Base-by-base conservation (phyloP, 1,140 invertebrate genomes). In the Drosophila sp. region DNA sequence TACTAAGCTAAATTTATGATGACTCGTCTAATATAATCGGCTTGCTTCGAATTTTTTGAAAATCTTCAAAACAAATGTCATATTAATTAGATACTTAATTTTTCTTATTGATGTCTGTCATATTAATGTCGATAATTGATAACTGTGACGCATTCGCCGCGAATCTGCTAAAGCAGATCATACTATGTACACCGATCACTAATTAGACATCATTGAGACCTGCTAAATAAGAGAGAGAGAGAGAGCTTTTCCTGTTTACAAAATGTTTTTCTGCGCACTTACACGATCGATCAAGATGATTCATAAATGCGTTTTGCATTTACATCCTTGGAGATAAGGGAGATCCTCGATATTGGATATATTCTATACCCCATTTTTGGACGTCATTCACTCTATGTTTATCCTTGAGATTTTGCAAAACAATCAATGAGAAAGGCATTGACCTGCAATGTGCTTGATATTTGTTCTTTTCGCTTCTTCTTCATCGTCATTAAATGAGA, bases 361-460 rank as follows among this genome's bases (percentile, higher is more conserved):
- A 30, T 30, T 3, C 4, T 4, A 30, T 30, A 17, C 17, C 17
- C 17, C 17, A 17, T 17, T 17, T 17, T 17, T 17, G 17, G 23
- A 47, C 17, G 3, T 35, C 33, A 41, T 29, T 33, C 5, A 35
- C 23, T 67, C 30, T 47, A 41, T 63, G n/a, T 63, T 63, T 62
- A 57, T 57, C 55, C 55, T 30, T 63, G 60, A 27, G 56, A 55
- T 62, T 44, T 68, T 32, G 8, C 41, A 35, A 54, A 58, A 71
- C 64, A 74, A 60, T 76, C 23, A 7, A 10, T 70, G 75, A 50
- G 54, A 66, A 57, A 76, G 75, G 66, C 73, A 77, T 41, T 76
- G 75, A 77, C 73, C 75, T 50, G 76, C 60, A 77, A 54, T 55
- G 47, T 25, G 35, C 58, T 56, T 61, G 38, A 57, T 57, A 57